Evolutionary conservation across 1,140 invertebrate genomes (phyloP), one percentile per base, ranked within the genome.

Genomic region (Agrypnia vestita): DNA sequence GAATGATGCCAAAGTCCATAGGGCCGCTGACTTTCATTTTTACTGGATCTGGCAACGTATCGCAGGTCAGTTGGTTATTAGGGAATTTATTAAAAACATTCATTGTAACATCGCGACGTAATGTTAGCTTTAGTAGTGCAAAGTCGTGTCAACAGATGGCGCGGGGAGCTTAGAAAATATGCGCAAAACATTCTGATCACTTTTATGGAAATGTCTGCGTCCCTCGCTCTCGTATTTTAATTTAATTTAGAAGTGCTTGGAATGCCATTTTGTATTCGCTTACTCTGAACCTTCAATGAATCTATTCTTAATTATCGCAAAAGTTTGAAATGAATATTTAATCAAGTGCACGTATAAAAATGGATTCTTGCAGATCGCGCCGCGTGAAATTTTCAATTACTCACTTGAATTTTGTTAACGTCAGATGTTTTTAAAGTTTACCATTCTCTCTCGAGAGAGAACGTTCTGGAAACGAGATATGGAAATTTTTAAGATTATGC

Each of bases 1-100:
- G 97, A 13, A 95, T 97, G 89, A 97, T 99, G 97, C 99, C 99
- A 12, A 97, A 97, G 86, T 99, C 98, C 0, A 94, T 99, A 73
- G 99, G 98, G 0, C 98, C 99, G 0, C 88, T 99, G 3, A 99
- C 97, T 0, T 99, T 99, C 89, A 95, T 99, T 0, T 99, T 99
- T 85, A 99, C 98, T 9, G 99, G 99, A 4, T 96, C 96, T 12
- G 94, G 94, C 49, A 95, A 95, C 84, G 94, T 95, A 0, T 95
- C 94, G 1, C 92, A 96, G 90, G 97, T 91, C 86, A 84, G 61
- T 73, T 73, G 69, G 49, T 73, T 53, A 7, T 21, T 12, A 35
- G 25, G 61, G 61, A 13, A 43, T 25, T 35, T 62, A 43, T 62
- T 62, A 62, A 43, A 43, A n/a, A 21, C 61, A 43, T 44, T 62